Percentiles rank a stretch among this genome's conserved stretches.
Conservation (phyloP, 2,888 invertebrate genomes). For the Drosophila peninsularis region DNA sequence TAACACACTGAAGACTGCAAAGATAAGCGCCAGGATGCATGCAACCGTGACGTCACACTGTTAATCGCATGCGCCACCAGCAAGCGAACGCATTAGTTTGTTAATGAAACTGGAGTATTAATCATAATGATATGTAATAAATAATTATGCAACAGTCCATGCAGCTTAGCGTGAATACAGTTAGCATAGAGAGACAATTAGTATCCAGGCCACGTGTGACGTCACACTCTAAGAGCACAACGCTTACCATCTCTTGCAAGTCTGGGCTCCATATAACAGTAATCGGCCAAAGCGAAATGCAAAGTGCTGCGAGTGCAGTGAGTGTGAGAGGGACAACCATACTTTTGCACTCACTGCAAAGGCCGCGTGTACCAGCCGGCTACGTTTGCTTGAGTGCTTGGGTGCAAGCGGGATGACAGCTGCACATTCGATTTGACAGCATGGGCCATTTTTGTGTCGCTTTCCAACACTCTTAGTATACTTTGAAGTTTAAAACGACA, state of each 20-base stretch:
- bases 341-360: not conserved
- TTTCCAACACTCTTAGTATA: not conserved
- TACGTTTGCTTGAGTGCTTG: not conserved
- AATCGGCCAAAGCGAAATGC: not conserved
- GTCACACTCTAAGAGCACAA: not conserved
- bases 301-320: not conserved
- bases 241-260: not conserved
- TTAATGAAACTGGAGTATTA: too few species aligned
- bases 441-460: too few species aligned
- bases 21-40: not conserved
- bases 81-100: too few species aligned
- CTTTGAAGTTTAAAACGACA: not conserved
- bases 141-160: too few species aligned
- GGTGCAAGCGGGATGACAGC: not conserved
- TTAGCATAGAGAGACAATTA: too few species aligned
- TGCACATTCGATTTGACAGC: not conserved
- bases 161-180: too few species aligned
- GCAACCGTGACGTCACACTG: not conserved
- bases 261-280: not conserved
- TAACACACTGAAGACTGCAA: fast-evolving
- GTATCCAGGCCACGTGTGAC: not conserved
- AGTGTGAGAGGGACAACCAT: not conserved
- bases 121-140: too few species aligned
- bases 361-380: not conserved
- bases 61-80: not conserved